Conservation (phyloP, 2,888 invertebrate species). For the Agrypnus murinus region DNA sequence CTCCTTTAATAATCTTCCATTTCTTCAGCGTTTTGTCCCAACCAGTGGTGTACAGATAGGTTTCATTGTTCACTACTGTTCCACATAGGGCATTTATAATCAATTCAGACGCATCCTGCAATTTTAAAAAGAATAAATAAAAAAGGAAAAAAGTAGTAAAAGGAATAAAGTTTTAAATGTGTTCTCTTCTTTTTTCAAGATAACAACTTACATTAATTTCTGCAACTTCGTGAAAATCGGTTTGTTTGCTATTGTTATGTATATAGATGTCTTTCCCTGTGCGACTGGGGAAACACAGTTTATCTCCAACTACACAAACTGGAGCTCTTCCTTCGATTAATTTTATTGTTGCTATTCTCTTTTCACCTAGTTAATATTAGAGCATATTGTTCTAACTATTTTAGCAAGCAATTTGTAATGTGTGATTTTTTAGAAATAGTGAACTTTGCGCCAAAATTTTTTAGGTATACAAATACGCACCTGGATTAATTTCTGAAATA, state of each 20-base stretch:
- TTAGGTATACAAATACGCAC: constrained; percentile 63
- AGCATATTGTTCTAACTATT: neutral
- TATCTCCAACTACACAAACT: constrained; percentile 68
- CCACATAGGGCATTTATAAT: constrained; percentile 67
- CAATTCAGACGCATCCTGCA: constrained; percentile 67
- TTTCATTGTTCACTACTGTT: constrained; percentile 55
- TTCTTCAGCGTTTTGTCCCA: constrained; percentile 68
- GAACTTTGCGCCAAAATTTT: too few relatives aligned
- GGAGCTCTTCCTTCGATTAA: constrained; percentile 75
- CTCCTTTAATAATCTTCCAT: constrained; percentile 65
- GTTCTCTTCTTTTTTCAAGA: neutral
- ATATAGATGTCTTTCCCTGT: constrained; percentile 72
- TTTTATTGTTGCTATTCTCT: constrained; percentile 67
- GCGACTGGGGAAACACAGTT: constrained; percentile 71
- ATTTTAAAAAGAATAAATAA: neutral
- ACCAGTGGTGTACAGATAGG: constrained; percentile 65
- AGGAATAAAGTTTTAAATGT: neutral
- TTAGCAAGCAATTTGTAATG: neutral
- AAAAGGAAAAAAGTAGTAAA: neutral
- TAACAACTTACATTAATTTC: constrained; percentile 26
- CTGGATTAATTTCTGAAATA: constrained; percentile 75
- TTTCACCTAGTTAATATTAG: constrained; percentile 35
- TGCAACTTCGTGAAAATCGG: constrained; percentile 35
- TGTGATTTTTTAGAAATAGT: too few relatives aligned
- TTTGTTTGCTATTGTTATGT: constrained; percentile 67